Evolutionary conservation across 2,888 invertebrate genomes (phyloP).

Genomic region (Chaitophorus viminalis): DNA sequence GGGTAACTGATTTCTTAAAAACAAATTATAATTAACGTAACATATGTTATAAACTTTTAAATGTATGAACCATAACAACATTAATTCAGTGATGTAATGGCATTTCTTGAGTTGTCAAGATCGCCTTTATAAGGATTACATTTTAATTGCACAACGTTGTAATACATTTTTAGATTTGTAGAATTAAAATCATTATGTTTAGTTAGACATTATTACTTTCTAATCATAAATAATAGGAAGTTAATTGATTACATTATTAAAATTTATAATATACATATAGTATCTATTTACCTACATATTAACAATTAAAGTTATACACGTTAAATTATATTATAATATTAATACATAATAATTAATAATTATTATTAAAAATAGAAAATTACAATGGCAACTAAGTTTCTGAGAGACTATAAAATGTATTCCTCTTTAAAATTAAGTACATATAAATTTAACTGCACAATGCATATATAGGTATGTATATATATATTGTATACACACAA

Average conservation of each 20-base stretch:
- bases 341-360: neutral
- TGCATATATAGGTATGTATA: neutral
- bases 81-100: conserved; percentile 27
- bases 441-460: conserved; percentile 6
- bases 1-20: conserved; percentile 45
- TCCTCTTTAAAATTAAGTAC: conserved; percentile 28
- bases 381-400: conserved; percentile 60
- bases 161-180: neutral
- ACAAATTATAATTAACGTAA: conserved; percentile 38
- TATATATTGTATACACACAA: neutral
- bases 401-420: conserved; percentile 44
- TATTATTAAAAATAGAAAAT: conserved; percentile 42
- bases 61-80: conserved; percentile 22
- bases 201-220: conserved; percentile 27
- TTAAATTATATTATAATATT: conserved; percentile 13
- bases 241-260: conserved; percentile 44
- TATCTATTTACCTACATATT: too few species aligned
- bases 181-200: neutral
- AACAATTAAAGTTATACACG: conserved; percentile 36
- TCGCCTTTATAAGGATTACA: neutral
- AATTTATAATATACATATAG: conserved; percentile 1
- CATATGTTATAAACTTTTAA: conserved; percentile 19
- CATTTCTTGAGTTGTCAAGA: neutral
- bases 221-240: conserved; percentile 46
- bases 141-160: neutral